phyloP scores from a whole-genome alignment of 2,113 vertebrate genomes.

The Solea senegalensis region DNA sequence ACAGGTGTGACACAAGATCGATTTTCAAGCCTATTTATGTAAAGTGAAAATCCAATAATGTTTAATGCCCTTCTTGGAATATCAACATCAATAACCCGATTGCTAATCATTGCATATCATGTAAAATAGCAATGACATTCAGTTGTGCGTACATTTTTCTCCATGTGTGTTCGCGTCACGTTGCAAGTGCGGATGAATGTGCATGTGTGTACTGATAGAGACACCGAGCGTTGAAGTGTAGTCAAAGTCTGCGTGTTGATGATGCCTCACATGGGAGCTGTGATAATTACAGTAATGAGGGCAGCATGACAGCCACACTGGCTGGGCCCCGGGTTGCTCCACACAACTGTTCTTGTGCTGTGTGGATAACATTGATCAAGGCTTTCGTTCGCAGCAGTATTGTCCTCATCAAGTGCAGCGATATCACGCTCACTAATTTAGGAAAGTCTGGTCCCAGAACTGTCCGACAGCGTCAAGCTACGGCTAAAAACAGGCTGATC shows the following conservation, averaged over 20 bases:
- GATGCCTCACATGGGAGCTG: slow-evolving; percentile 59
- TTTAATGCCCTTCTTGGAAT: slow-evolving; percentile 36
- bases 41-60: slow-evolving; percentile 62
- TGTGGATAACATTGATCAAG: slow-evolving; percentile 64
- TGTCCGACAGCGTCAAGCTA: slow-evolving; percentile 27
- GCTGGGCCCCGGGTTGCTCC: slow-evolving; percentile 54
- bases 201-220: slow-evolving; percentile 5
- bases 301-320: slow-evolving; percentile 62
- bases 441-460: slow-evolving; percentile 51
- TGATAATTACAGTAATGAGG: slow-evolving; percentile 78
- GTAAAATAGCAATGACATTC: slow-evolving; percentile 1
- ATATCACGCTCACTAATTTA: slow-evolving; percentile 63
- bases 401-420: slow-evolving; percentile 32
- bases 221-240: slow-evolving; percentile 15
- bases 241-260: slow-evolving; percentile 43
- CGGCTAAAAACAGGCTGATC: slow-evolving; percentile 33
- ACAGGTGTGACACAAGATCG: slow-evolving; percentile 88
- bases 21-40: slow-evolving; percentile 60
- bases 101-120: slow-evolving; percentile 10
- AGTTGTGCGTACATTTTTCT: neutral
- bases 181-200: neutral
- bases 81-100: slow-evolving; percentile 17
- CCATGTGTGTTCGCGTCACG: neutral
- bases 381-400: slow-evolving; percentile 31
- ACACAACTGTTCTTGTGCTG: slow-evolving; percentile 53